Conservation (phyloP, 2,888 invertebrate species). For the Clusia tigrina region DNA sequence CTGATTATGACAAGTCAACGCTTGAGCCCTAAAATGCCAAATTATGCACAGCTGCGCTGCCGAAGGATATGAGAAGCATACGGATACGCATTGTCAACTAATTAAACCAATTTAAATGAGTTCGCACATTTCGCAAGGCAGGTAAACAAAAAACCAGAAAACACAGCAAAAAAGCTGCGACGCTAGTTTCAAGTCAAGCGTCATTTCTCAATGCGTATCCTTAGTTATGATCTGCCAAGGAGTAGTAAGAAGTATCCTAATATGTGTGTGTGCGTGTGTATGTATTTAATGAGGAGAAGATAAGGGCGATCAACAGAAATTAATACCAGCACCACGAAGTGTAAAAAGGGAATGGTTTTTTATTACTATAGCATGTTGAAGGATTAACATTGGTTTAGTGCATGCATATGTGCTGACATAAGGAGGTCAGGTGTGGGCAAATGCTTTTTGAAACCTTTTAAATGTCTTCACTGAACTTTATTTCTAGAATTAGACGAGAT, state of each 20-base stretch:
- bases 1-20: slow-evolving; percentile 23
- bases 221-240: not conserved
- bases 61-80: not conserved
- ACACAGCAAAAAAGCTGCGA: not conserved
- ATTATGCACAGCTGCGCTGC: slow-evolving; percentile 20
- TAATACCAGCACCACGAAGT: not conserved
- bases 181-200: not conserved
- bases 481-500: no score
- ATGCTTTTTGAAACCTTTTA: no score
- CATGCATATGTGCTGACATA: not conserved
- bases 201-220: not conserved
- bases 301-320: slow-evolving; percentile 2
- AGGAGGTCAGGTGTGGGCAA: not conserved
- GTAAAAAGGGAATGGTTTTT: no score
- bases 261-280: not conserved
- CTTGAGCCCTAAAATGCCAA: not conserved
- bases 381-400: not conserved
- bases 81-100: slow-evolving; percentile 38
- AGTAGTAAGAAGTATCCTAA: no score
- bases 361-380: not conserved
- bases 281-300: not conserved
- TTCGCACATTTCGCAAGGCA: slow-evolving; percentile 25
- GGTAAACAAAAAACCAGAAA: not conserved
- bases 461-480: no score
- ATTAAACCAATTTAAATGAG: slow-evolving; percentile 43